Conservation (phyloP, 35 echinoderm and acorn worm species). For the Acanthaster planci region DNA sequence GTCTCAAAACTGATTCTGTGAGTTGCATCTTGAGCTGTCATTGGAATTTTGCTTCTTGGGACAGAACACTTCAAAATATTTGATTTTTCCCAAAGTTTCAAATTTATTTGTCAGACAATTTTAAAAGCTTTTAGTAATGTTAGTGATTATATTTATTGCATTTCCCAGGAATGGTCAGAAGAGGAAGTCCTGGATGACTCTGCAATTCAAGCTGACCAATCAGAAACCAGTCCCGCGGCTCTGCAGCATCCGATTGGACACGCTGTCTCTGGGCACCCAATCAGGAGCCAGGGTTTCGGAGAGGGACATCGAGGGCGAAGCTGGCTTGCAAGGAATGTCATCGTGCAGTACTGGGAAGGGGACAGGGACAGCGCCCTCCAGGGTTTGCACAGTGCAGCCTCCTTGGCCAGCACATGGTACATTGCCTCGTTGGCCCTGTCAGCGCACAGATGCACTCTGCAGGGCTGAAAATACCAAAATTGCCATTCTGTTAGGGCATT, state of each 20-base stretch:
- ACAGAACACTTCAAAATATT: not conserved
- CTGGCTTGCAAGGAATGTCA: slow-evolving; percentile 54
- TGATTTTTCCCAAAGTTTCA: too few relatives aligned
- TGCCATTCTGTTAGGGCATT: not conserved
- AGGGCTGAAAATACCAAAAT: too few relatives aligned
- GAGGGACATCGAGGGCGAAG: slow-evolving; percentile 23
- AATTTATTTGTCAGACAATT: too few relatives aligned
- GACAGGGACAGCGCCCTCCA: slow-evolving; percentile 21
- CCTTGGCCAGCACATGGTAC: slow-evolving; percentile 61
- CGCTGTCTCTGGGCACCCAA: not conserved
- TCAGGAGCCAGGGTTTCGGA: not conserved
- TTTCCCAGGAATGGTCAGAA: slow-evolving; percentile 67
- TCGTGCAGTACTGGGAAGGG: slow-evolving; percentile 74
- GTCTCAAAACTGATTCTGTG: not conserved
- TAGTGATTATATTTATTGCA: too few relatives aligned
- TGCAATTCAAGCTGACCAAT: slow-evolving; percentile 1
- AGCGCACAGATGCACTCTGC: not conserved
- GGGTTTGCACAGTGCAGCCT: slow-evolving; percentile 25
- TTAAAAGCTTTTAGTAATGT: too few relatives aligned
- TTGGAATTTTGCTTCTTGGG: not conserved
- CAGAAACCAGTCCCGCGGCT: not conserved
- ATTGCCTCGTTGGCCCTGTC: not conserved
- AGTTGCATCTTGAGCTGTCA: not conserved
- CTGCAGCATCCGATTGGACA: not conserved
- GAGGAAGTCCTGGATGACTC: slow-evolving; percentile 56